Base-by-base conservation (phyloP, 1,140 invertebrate genomes). In the Neotoxoptera formosana region DNA sequence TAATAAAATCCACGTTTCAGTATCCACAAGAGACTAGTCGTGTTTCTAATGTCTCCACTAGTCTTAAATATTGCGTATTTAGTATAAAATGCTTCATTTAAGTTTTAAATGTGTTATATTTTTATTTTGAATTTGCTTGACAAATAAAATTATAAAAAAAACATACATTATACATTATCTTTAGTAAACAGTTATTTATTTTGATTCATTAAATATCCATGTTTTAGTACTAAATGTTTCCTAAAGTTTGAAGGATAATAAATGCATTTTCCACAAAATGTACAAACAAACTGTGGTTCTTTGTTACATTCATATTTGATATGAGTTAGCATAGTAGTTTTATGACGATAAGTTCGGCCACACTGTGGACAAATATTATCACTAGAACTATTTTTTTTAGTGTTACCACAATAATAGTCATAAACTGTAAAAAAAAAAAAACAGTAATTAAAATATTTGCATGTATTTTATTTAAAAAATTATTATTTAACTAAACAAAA, bases 221-320 rank as follows among this genome's bases (percentile, higher is more conserved):
- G 90, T 91, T 91, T 91, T 25, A 34, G 6, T 25, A 83, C 30
- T 48, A 92, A 94, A 51, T 92, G 91, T 92, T 53, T 83, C 17
- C 53, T 92, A 23, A 34, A 84, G 3, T 92, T 94, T 95, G 96
- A 83, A 84, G 91, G 76, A 92, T 84, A 92, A 25, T 83, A 92
- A 83, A 92, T 92, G 94, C 96, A 96, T 94, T 96, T 95, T 94
- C 95, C 94, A 94, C 96, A 96, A 53, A 94, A 76, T 14, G 81
- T 90, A 94, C 97, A 97, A 94, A 96, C 95, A 95, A 97, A 97
- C 94, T 96, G 96, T 4, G 97, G 97, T 93, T 96, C 95, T 94
- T 97, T 96, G 11, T 90, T 92, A 76, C 94, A 94, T 41, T 94
- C 91, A 48, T 93, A 89, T 41, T 90, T 93, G 0, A 94, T 76